Evolutionary conservation across 2,888 invertebrate species (phyloP), one percentile per base, ranked within the genome.

Genomic region (Coleophora deauratella): DNA sequence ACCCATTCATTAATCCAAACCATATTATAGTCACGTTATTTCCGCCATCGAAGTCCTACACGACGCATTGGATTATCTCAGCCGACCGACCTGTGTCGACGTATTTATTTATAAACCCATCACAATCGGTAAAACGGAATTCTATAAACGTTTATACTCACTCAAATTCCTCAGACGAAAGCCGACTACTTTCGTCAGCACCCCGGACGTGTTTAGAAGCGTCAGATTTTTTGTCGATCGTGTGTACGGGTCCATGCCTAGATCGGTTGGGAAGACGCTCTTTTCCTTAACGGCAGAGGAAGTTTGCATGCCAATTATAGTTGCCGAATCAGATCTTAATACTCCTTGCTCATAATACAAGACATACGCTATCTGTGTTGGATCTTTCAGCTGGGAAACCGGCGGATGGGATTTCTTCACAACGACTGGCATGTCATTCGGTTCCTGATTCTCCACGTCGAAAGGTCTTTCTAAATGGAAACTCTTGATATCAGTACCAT

Each of bases 311-410:
- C 74, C 74, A 4, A 50, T 49, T 0, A 74, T 62, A 3, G 58
- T 51, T 6, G 55, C 54, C 1, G 62, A 49, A 31, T 77, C 78
- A 30, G 63, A 72, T 13, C 69, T 70, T 0, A 75, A 59, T 1
- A 70, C 63, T 0, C 86, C 84, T 45, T 82, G 74, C 33, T 86
- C 85, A 34, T 81, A 86, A 48, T 80, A 86, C 27, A 86, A 47
- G 0, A 86, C 82, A 41, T 86, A 86, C 0, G 79, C 84, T 1
- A 86, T 72, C 40, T 77, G 72, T 0, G 72, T 70, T 0, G 71
- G 62, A 33, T 73, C 68, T 33, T 62, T 72, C 37, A 67, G 63
- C 31, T 60, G 58, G 28, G 60, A 61, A 12, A 45, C 46, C 1
- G 63, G 60, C 0, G 54, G 45, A 36, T 60, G 57, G 0, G 75